These are phyloP conservation scores for Prorops nasuta DNA, from an alignment of 1,140 invertebrate genomes.

Conservation along the genomic window DNA sequence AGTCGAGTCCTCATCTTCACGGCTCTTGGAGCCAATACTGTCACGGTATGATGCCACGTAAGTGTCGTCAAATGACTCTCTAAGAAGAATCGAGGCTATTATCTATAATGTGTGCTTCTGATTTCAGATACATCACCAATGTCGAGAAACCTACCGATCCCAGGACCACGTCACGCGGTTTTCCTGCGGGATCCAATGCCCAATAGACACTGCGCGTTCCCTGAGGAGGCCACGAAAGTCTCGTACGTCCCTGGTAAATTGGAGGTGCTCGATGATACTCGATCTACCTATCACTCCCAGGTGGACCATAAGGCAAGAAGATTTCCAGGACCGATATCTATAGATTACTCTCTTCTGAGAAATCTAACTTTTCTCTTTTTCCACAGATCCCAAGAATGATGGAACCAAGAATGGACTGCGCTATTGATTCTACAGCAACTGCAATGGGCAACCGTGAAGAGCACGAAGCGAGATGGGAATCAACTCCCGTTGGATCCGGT, in stretches of 20 bases:
- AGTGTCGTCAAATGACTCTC: conserved; percentile 31
- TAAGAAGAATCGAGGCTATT: no score
- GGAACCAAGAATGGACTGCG: conserved; percentile 17
- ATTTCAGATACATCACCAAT: conserved; percentile 24
- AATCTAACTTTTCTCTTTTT: neutral
- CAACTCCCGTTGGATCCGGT: conserved; percentile 3
- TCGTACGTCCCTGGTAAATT: conserved; percentile 35
- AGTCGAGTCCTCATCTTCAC: conserved; percentile 40
- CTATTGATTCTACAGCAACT: conserved; percentile 16
- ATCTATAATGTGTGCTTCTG: conserved; percentile 3
- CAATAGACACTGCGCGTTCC: conserved; percentile 40
- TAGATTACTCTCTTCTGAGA: conserved; percentile 9
- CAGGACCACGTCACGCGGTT: conserved; percentile 45
- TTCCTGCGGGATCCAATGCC: conserved; percentile 46
- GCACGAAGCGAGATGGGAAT: conserved; percentile 23
- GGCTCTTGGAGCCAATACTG: conserved; percentile 51
- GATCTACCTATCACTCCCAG: conserved; percentile 30
- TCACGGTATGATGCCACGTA: conserved; percentile 43
- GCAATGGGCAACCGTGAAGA: conserved; percentile 19
- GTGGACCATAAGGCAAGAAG: conserved; percentile 35
- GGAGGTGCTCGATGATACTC: conserved; percentile 28
- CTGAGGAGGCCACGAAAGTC: conserved; percentile 38
- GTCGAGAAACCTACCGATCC: conserved; percentile 33
- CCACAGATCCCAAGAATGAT: conserved; percentile 22
- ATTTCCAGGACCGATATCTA: neutral